Evolutionary conservation across 1,140 invertebrate species (phyloP).

Genomic region (Pogonus chalceus): DNA sequence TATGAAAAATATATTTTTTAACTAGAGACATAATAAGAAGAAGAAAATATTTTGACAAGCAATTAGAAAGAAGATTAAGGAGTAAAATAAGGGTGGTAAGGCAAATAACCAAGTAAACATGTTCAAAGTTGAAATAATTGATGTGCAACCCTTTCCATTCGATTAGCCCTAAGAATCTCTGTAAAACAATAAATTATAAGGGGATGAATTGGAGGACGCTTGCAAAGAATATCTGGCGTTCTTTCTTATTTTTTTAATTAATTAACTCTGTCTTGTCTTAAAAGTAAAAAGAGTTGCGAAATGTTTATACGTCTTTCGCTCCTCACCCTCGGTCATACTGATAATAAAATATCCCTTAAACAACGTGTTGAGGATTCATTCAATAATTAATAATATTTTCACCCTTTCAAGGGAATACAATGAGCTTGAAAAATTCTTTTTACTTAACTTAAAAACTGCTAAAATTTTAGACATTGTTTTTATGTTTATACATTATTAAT

Average conservation of each 20-base stretch:
- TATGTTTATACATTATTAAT: too few species aligned
- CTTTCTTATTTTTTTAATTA: slow-evolving; percentile 3
- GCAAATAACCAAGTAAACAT: too few species aligned
- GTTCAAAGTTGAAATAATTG: not conserved
- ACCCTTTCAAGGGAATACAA: not conserved
- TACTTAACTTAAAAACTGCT: not conserved
- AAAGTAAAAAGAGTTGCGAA: not conserved
- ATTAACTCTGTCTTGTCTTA: not conserved
- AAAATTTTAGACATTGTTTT: too few species aligned
- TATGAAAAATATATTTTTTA: too few species aligned
- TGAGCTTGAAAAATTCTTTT: not conserved
- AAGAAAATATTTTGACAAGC: not conserved
- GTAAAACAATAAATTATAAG: slow-evolving; percentile 5
- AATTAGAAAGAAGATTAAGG: not conserved
- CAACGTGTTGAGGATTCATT: not conserved
- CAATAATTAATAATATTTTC: slow-evolving; percentile 3
- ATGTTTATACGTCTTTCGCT: not conserved
- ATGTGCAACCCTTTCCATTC: slow-evolving; percentile 1
- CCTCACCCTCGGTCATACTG: not conserved
- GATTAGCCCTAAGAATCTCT: slow-evolving; percentile 3
- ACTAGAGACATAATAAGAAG: too few species aligned
- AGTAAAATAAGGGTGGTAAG: too few species aligned
- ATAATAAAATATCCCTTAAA: not conserved
- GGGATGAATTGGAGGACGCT: too few species aligned
- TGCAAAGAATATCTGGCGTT: too few species aligned